Evolutionary conservation across 2,888 invertebrate genomes (phyloP), one percentile per base, ranked within the genome.

Genomic region (Ectobius pallidus): DNA sequence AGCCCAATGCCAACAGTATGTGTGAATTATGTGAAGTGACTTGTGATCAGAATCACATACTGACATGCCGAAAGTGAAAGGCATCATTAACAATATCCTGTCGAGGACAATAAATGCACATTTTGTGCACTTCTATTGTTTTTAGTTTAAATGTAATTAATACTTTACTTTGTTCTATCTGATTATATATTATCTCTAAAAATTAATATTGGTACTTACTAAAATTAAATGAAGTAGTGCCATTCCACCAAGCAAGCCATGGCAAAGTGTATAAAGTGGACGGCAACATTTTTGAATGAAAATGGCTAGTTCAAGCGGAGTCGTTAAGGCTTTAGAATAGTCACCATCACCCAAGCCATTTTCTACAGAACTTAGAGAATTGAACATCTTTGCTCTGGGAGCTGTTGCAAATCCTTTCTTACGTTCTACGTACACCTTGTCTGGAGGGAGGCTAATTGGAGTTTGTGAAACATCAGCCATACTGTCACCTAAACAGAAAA

Each of bases 171-270:
- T n/a, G n/a, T n/a, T n/a, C n/a, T n/a, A n/a, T n/a, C n/a, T n/a
- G n/a, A n/a, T n/a, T n/a, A n/a, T n/a, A n/a, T n/a, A n/a, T n/a
- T n/a, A n/a, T n/a, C n/a, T n/a, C n/a, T n/a, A n/a, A n/a, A n/a
- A n/a, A n/a, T n/a, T n/a, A n/a, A n/a, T n/a, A n/a, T n/a, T n/a
- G n/a, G n/a, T n/a, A n/a, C 78, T 77, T 71, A 81, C 83, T 76
- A 81, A 76, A 70, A 82, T 78, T 27, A 82, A 78, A 69, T 83
- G 83, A 78, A 81, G 76, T 18, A 83, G 71, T 14, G 82, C 80
- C 77, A 83, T 81, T 65, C 83, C 83, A 32, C 80, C 82, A 11
- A 83, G 75, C 42, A 83, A 77, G 7, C 83, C 83, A 74, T 83
- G 82, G 76, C 78, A 80, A 73, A 82, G 77, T 11, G 81, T 77